Percentiles rank a stretch among this genome's conserved stretches.
Conservation (phyloP, 2,113 vertebrate genomes). For the Megaleporinus macrocephalus region DNA sequence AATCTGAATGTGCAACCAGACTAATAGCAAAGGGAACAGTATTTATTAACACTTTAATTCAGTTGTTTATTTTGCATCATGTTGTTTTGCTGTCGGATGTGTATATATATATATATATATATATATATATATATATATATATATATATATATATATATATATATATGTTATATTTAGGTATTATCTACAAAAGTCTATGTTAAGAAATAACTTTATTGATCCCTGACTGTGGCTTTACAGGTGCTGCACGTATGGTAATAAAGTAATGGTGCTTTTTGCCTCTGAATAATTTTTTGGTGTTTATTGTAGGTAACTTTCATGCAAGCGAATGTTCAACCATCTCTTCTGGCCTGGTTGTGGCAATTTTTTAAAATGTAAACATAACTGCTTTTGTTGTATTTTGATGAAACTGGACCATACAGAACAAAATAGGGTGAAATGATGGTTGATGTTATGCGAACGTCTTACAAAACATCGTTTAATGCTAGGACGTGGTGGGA, state of each 20-base stretch:
- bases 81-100: too few relatives aligned
- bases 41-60: too few relatives aligned
- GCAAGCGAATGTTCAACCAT: not conserved
- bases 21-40: too few relatives aligned
- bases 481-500: too few relatives aligned
- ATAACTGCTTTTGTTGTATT: not conserved
- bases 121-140: too few relatives aligned
- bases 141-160: too few relatives aligned
- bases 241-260: not conserved
- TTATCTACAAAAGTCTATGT: not conserved
- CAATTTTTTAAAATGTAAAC: not conserved
- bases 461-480: not conserved
- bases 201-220: not conserved
- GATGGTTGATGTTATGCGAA: not conserved
- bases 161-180: too few relatives aligned
- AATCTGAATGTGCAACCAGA: not conserved
- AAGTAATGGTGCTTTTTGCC: not conserved
- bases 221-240: constrained; percentile 13
- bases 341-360: too few relatives aligned
- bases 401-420: not conserved
- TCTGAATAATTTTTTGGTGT: not conserved
- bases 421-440: too few relatives aligned
- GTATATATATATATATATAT: too few relatives aligned
- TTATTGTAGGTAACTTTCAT: not conserved
- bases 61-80: too few relatives aligned